Evolutionary conservation across 2,797 vertebrate species (phyloP).

Genomic region (Cottoperca gobio): DNA sequence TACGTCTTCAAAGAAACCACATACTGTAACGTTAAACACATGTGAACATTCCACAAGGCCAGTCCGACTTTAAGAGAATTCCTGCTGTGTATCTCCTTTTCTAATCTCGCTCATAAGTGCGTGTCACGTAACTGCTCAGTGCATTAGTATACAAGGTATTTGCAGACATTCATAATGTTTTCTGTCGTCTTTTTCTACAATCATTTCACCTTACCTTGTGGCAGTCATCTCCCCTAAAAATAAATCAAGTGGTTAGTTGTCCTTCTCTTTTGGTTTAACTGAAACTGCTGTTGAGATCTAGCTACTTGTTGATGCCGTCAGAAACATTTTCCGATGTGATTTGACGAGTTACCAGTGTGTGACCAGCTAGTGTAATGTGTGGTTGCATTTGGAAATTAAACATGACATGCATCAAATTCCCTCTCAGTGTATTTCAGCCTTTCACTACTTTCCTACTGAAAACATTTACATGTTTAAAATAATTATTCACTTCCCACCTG

Average conservation of each 20-base stretch:
- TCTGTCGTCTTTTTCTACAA: not conserved
- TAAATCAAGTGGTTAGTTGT: not conserved
- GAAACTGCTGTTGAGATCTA: not conserved
- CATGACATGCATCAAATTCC: conserved; percentile 14
- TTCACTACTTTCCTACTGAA: not conserved
- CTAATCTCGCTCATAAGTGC: not conserved
- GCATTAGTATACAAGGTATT: not conserved
- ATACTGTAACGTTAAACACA: not conserved
- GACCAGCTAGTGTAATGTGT: not conserved
- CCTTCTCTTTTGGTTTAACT: conserved; percentile 1
- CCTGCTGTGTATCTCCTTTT: not conserved
- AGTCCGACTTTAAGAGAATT: not conserved
- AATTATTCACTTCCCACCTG: not conserved
- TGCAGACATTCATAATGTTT: conserved; percentile 4
- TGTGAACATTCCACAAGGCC: not conserved
- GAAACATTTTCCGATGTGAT: conserved; percentile 19
- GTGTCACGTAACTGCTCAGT: not conserved
- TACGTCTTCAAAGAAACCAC: not conserved
- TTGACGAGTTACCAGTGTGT: not conserved
- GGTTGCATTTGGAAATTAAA: conserved; percentile 24
- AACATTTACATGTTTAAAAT: not conserved
- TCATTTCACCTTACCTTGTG: not conserved
- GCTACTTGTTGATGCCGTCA: not conserved
- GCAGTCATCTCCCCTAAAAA: not conserved
- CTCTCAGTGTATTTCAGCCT: not conserved